Base-by-base conservation (phyloP, 1,140 invertebrate species). In the Phenacoccus solenopsis region DNA sequence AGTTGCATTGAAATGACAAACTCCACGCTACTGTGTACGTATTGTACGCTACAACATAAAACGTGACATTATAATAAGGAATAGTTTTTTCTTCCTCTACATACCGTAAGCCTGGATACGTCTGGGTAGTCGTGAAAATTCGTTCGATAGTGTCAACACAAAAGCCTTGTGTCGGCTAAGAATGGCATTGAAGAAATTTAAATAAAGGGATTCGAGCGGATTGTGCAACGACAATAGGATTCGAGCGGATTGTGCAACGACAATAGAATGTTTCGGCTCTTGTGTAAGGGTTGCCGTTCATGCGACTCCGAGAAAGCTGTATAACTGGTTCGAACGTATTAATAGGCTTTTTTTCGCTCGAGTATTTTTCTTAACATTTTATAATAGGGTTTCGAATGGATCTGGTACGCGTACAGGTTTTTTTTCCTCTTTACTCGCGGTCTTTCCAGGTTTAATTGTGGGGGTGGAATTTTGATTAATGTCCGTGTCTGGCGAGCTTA, bases 161-260 rank as follows among this genome's bases (percentile, higher is more conserved):
- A 49, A 49, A n/a, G 38, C 38, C 38, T 49, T 49, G 38, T 49
- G 38, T n/a, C 13, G 20, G 38, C 20, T 10, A 49, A 49, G 38
- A 49, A 49, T 49, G 38, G 38, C 38, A 49, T 49, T 49, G 38
- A 49, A 49, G 38, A 49, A 49, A 49, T 49, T 49, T 49, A 49
- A 49, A 49, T 49, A 49, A 49, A 49, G 38, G 38, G 38, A 49
- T 49, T 49, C 20, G 20, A 49, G 20, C 12, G 20, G 38, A 49
- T 49, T 49, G 38, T 49, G 38, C 38, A 49, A 49, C 38, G 38
- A 49, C 38, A 49, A 49, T 49, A 49, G 38, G 20, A 49, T 49
- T 49, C 20, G 20, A 49, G 20, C 12, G 20, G 38, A 49, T 49
- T 49, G 38, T 49, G 38, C 38, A 49, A 49, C 38, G 38, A 49